Conservation (phyloP, 2,888 invertebrate species). For the Bellardia pandia region DNA sequence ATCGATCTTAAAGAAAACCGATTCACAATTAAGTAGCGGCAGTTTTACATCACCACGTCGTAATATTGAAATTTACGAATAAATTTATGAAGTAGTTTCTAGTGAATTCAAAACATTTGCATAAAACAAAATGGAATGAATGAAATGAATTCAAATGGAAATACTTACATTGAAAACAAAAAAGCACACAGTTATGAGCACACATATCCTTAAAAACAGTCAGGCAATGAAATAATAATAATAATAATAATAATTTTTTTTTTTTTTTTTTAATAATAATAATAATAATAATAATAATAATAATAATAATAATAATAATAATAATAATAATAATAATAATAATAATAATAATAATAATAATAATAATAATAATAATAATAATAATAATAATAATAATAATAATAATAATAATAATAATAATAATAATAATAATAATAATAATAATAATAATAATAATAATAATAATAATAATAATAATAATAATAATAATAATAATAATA, state of each 20-base stretch:
- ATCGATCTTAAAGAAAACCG: constrained; percentile 84
- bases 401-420: constrained; percentile 2
- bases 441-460: constrained; percentile 3
- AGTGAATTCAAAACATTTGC: constrained; percentile 23
- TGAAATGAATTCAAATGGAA: background rate
- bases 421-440: constrained; percentile 6
- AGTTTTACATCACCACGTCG: constrained; percentile 81
- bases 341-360: background rate
- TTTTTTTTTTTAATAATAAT: too few species aligned
- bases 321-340: background rate
- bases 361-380: background rate
- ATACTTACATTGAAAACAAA: constrained; percentile 34
- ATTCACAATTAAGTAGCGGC: constrained; percentile 81
- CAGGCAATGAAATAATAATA: constrained; percentile 61
- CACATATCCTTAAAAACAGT: constrained; percentile 69
- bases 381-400: constrained; percentile 4
- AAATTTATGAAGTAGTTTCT: constrained; percentile 64
- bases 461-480: constrained; percentile 5
- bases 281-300: background rate
- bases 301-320: background rate
- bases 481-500: constrained; percentile 3
- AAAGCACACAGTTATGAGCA: constrained; percentile 71
- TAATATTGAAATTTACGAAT: constrained; percentile 83
- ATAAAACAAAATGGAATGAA: constrained; percentile 21
- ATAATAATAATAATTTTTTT: too few species aligned